A percentile compares a stretch with the other conserved stretches of the same genome.
Evolutionary conservation across 2,888 invertebrate genomes (phyloP).

Genomic region (Theretra japonica): DNA sequence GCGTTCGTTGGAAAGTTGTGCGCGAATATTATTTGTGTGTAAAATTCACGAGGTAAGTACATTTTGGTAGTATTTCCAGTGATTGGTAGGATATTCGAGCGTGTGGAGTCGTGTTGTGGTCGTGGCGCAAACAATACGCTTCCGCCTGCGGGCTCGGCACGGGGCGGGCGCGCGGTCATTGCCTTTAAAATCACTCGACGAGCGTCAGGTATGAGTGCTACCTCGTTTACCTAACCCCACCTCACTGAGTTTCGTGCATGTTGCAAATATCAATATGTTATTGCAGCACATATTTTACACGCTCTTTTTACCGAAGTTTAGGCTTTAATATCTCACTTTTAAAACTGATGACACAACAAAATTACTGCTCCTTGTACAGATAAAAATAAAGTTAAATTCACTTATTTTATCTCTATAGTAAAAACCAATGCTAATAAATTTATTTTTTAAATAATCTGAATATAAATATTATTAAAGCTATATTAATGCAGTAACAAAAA

Average conservation of each 20-base stretch:
- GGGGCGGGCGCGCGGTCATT: slow-evolving; percentile 30
- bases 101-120: slow-evolving; percentile 33
- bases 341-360: too few relatives aligned
- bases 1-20: slow-evolving; percentile 32
- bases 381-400: too few relatives aligned
- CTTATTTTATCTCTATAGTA: too few relatives aligned
- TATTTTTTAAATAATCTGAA: too few relatives aligned
- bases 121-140: slow-evolving; percentile 59
- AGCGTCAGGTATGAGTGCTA: slow-evolving; percentile 18
- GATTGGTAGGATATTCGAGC: slow-evolving; percentile 46
- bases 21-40: slow-evolving; percentile 34
- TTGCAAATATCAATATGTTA: slow-evolving; percentile 1
- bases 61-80: slow-evolving; percentile 45
- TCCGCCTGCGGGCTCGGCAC: slow-evolving; percentile 63
- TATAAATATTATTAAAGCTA: too few relatives aligned
- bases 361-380: too few relatives aligned
- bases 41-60: slow-evolving; percentile 36
- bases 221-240: slow-evolving; percentile 31
- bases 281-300: background rate
- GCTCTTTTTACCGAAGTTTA: background rate
- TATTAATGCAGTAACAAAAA: too few relatives aligned
- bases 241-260: slow-evolving; percentile 20
- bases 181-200: slow-evolving; percentile 26
- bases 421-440: too few relatives aligned
- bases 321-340: background rate